Base-by-base conservation (phyloP, 2,113 vertebrate genomes). In the Sander vitreus region DNA sequence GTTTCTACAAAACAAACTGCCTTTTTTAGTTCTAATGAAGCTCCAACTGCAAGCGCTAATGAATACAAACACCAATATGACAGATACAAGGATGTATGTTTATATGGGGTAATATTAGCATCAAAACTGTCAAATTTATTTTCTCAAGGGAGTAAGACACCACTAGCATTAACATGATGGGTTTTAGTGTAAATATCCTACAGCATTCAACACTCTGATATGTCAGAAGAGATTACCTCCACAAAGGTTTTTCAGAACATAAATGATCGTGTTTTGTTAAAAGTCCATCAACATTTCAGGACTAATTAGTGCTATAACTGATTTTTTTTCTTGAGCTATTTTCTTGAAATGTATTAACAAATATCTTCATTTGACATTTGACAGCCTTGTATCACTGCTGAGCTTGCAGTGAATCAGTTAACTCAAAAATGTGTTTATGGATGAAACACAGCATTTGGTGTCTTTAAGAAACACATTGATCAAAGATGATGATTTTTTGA, bases 41-140 rank as follows among this genome's bases (percentile, higher is more conserved):
- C 81, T 88, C 80, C 88, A 86, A 45, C 89, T 82, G 82, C 66
- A 72, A 76, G 81, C 68, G 39, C 86, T 91, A 91, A 92, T 92
- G 83, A 89, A 90, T 89, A 93, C 91, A 93, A 94, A 93, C 87
- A 88, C 73, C 67, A 45, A 78, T 76, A 82, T 68, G 79, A 76
- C 45, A 74, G 78, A 89, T 82, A 68, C 88, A 88, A 91, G 77
- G 83, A 78, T 83, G 62, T 75, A 65, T 85, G 88, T 76, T 91
- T 75, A 83, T 83, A 74, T 85, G 85, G 85, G 86, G 88, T 90
- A 91, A 89, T 87, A 91, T 90, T 87, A 92, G 80, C 85, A 86
- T 91, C 86, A 91, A 64, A 81, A 74, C 67, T 84, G 81, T 79
- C 86, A 86, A 45, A 53, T 73, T 54, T 72, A 27, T 73, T 73